A percentile compares a stretch with the other conserved stretches of the same genome.
phyloP scores from a whole-genome alignment of 1,140 invertebrate genomes.

The Drosophila gunungcola region DNA sequence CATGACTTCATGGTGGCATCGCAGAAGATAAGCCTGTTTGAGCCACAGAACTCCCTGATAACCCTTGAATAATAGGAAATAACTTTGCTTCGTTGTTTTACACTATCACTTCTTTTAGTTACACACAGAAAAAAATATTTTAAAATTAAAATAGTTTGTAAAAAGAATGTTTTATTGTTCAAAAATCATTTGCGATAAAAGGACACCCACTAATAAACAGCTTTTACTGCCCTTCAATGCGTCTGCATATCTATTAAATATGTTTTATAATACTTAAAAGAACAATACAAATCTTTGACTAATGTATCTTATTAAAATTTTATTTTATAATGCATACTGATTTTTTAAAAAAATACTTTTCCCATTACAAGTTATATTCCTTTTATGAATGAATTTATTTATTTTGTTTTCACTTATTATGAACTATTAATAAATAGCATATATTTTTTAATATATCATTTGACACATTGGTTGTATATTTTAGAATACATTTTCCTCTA shows the following conservation, averaged over 20 bases:
- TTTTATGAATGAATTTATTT: neutral
- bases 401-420: no score
- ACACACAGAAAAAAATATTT: neutral
- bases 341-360: no score
- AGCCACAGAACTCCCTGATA: slow-evolving; percentile 12
- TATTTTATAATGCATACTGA: neutral
- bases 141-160: neutral
- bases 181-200: no score
- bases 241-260: no score
- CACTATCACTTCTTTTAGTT: neutral
- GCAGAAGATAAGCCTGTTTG: slow-evolving; percentile 21
- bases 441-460: neutral
- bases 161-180: neutral
- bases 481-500: neutral
- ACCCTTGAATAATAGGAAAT: slow-evolving; percentile 3
- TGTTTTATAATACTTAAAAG: no score
- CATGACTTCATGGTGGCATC: slow-evolving; percentile 40
- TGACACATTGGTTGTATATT: neutral
- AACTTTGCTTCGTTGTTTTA: neutral
- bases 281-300: no score
- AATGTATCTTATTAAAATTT: no score
- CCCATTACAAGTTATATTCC: no score
- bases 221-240: no score
- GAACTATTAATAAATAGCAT: no score
- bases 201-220: no score